Percentiles rank a stretch among this genome's conserved stretches.
phyloP scores from a whole-genome alignment of 2,888 invertebrate genomes.

The Leucoptera coffeella region DNA sequence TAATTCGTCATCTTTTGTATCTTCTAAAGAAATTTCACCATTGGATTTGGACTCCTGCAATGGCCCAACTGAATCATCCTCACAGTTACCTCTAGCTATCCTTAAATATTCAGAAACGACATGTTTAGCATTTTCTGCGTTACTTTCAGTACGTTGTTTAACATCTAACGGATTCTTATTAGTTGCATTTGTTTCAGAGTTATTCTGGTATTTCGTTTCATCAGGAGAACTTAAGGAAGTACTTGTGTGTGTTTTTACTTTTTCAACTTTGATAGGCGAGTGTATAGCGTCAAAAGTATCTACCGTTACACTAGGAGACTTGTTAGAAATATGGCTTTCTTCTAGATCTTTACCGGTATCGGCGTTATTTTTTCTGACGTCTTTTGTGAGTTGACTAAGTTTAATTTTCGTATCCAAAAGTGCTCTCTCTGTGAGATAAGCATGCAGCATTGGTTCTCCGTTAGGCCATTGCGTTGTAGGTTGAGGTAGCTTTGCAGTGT shows the following conservation, averaged over 20 bases:
- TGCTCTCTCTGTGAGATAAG: slow-evolving; percentile 67
- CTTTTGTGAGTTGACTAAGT: slow-evolving; percentile 53
- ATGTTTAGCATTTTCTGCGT: slow-evolving; percentile 54
- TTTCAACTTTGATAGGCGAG: neutral
- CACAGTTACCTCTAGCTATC: slow-evolving; percentile 49
- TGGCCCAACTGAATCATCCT: too few relatives aligned
- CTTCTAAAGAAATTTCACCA: slow-evolving; percentile 13
- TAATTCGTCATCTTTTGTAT: slow-evolving; percentile 17
- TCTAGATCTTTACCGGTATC: slow-evolving; percentile 4
- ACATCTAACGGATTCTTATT: neutral
- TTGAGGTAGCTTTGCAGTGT: slow-evolving; percentile 55
- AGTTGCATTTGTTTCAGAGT: neutral
- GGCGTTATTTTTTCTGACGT: slow-evolving; percentile 12
- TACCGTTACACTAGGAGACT: slow-evolving; percentile 7
- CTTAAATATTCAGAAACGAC: slow-evolving; percentile 62
- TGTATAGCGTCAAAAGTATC: neutral
- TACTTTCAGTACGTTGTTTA: slow-evolving; percentile 7
- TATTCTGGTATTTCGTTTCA: neutral
- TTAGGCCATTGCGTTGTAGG: slow-evolving; percentile 49
- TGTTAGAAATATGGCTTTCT: slow-evolving; percentile 18
- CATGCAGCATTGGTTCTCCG: slow-evolving; percentile 63
- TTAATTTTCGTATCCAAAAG: slow-evolving; percentile 66
- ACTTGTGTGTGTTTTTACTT: neutral
- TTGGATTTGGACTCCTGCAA: too few relatives aligned
- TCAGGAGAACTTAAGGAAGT: neutral